These are phyloP conservation scores for Galaxias olidus DNA, from an alignment of 2,797 vertebrate species.

Conservation along the genomic window DNA sequence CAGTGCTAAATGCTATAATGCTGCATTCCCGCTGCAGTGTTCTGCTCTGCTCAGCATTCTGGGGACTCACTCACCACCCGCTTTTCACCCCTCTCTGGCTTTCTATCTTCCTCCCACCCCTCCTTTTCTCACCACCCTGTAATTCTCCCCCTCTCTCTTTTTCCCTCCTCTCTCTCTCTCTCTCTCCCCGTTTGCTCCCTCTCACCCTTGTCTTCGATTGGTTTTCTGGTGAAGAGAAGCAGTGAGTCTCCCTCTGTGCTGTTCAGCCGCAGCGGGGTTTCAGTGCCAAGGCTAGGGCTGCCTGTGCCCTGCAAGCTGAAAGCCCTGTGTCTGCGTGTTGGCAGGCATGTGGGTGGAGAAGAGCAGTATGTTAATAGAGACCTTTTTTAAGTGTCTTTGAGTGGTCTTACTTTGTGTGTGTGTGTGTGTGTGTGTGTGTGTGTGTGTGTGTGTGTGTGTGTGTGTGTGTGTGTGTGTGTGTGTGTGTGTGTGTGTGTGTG, in stretches of 20 bases:
- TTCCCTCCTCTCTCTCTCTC: no score
- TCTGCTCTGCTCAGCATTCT: slow-evolving; percentile 67
- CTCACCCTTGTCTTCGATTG: no score
- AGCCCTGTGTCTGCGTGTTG: not conserved
- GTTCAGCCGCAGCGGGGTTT: no score
- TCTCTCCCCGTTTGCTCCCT: no score
- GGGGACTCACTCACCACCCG: slow-evolving; percentile 35
- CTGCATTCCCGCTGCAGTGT: slow-evolving; percentile 72
- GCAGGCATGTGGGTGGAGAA: not conserved
- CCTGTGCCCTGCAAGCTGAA: not conserved
- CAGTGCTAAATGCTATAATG: slow-evolving; percentile 36
- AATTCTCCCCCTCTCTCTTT: no score
- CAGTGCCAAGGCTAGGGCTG: no score
- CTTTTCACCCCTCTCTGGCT: not conserved
- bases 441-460: not conserved
- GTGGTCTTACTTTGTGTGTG: not conserved
- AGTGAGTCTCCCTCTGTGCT: no score
- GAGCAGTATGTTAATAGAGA: not conserved
- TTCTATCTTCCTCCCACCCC: not conserved
- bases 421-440: slow-evolving; percentile 4
- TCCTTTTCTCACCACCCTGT: not conserved
- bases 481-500: not conserved
- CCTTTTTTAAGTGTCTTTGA: not conserved
- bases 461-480: not conserved
- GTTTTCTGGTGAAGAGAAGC: no score